Percentiles rank a stretch among this genome's conserved stretches.
Evolutionary conservation across 2,888 invertebrate species (phyloP).

Genomic region (Drosophila nr. medialis): DNA sequence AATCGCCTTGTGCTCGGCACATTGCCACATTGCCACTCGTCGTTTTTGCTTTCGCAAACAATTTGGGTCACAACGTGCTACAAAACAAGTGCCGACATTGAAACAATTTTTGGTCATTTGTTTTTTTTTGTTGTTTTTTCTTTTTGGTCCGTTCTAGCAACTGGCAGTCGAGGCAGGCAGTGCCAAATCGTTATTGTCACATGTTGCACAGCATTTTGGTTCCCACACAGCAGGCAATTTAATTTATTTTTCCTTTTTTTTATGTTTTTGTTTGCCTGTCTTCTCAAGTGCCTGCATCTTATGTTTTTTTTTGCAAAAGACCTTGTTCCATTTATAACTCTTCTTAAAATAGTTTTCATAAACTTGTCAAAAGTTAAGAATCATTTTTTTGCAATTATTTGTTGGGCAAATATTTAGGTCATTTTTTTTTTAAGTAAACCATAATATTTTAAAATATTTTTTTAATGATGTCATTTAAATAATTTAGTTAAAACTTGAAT

Average conservation of each 20-base stretch:
- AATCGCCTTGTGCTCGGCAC: slow-evolving; percentile 48
- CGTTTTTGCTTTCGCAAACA: slow-evolving; percentile 60
- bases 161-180: slow-evolving; percentile 42
- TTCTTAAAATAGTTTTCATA: slow-evolving; percentile 17
- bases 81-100: slow-evolving; percentile 74
- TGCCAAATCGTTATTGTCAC: slow-evolving; percentile 73
- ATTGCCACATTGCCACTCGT: slow-evolving; percentile 48
- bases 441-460: no score
- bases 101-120: slow-evolving; percentile 44
- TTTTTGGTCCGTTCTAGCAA: slow-evolving; percentile 15
- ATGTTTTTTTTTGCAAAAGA: slow-evolving; percentile 9
- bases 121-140: slow-evolving; percentile 16
- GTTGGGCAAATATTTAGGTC: neutral
- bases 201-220: slow-evolving; percentile 73
- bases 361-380: neutral
- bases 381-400: neutral
- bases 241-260: slow-evolving; percentile 37
- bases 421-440: neutral
- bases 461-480: no score
- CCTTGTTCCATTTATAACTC: slow-evolving; percentile 22
- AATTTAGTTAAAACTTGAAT: no score
- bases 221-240: slow-evolving; percentile 77
- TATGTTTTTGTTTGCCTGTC: slow-evolving; percentile 32
- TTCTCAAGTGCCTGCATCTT: slow-evolving; percentile 63
- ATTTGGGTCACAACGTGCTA: slow-evolving; percentile 73